These are phyloP conservation scores for Papilio dardanus DNA, from an alignment of 1,140 invertebrate species.

Conservation along the genomic window DNA sequence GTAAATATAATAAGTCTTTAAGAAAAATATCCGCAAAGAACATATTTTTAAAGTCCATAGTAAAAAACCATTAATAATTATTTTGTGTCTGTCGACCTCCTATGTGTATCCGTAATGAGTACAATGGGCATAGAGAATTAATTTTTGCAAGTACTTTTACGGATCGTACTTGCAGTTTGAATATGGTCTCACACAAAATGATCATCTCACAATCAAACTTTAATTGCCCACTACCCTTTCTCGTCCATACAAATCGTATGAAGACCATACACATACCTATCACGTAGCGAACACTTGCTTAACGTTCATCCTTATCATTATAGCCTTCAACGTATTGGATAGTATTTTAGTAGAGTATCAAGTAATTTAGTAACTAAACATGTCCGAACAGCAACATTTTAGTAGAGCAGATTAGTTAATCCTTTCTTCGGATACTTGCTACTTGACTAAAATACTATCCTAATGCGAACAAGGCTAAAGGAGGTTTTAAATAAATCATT, in stretches of 20 bases:
- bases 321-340: too few relatives aligned
- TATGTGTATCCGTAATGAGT: conserved; percentile 33
- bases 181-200: conserved; percentile 37
- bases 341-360: too few relatives aligned
- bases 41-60: too few relatives aligned
- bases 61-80: not conserved
- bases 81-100: not conserved
- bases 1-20: too few relatives aligned
- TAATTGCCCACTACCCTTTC: conserved; percentile 43
- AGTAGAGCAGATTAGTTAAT: too few relatives aligned
- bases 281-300: not conserved
- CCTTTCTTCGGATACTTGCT: too few relatives aligned
- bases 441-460: too few relatives aligned
- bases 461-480: too few relatives aligned
- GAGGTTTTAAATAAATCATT: too few relatives aligned
- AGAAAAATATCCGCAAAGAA: too few relatives aligned
- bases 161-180: conserved; percentile 56
- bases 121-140: conserved; percentile 47
- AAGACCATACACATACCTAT: not conserved
- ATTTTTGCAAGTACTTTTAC: conserved; percentile 55
- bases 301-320: not conserved
- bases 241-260: not conserved
- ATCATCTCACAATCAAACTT: conserved; percentile 31
- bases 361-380: too few relatives aligned
- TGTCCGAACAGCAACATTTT: too few relatives aligned